Percentiles rank a stretch among this genome's conserved stretches.
Conservation (phyloP, 2,113 vertebrate genomes). For the Anser cygnoides region DNA sequence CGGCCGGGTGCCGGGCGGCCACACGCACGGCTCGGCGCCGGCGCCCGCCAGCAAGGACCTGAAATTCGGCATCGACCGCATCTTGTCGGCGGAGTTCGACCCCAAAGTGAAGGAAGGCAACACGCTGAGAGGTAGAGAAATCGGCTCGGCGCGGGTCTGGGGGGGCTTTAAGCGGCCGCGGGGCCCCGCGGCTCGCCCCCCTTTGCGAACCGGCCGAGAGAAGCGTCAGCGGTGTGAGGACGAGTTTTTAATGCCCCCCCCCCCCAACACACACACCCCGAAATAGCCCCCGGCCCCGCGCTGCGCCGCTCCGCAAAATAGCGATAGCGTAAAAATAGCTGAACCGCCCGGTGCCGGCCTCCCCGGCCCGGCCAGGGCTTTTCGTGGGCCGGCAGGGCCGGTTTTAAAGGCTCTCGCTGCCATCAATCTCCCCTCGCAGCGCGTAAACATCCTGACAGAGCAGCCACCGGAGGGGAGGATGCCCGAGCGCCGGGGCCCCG, state of each 20-base stretch:
- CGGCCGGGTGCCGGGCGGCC: slow-evolving; percentile 68
- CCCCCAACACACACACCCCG: neutral
- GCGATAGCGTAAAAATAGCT: neutral
- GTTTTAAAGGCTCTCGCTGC: neutral
- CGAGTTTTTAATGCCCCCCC: neutral
- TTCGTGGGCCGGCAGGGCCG: neutral
- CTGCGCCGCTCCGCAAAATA: neutral
- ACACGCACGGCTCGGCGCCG: slow-evolving; percentile 77
- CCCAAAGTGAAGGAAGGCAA: slow-evolving; percentile 92
- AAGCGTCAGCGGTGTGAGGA: neutral
- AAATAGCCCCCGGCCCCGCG: neutral
- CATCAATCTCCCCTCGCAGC: neutral
- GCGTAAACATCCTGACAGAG: neutral
- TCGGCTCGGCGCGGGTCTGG: too few relatives aligned
- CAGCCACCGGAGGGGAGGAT: neutral
- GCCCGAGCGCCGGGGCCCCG: neutral
- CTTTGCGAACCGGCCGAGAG: neutral
- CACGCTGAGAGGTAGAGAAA: slow-evolving; percentile 88
- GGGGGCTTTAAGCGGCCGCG: too few relatives aligned
- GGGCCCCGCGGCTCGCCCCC: too few relatives aligned
- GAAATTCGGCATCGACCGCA: slow-evolving; percentile 98
- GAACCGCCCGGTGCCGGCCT: neutral
- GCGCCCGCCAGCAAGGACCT: slow-evolving; percentile 95
- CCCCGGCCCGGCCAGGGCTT: neutral
- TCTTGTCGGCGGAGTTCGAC: slow-evolving; percentile 95